Percentiles rank a stretch among this genome's conserved stretches.
phyloP scores from a whole-genome alignment of 2,888 invertebrate species.

The Synanthedon formicaeformis region DNA sequence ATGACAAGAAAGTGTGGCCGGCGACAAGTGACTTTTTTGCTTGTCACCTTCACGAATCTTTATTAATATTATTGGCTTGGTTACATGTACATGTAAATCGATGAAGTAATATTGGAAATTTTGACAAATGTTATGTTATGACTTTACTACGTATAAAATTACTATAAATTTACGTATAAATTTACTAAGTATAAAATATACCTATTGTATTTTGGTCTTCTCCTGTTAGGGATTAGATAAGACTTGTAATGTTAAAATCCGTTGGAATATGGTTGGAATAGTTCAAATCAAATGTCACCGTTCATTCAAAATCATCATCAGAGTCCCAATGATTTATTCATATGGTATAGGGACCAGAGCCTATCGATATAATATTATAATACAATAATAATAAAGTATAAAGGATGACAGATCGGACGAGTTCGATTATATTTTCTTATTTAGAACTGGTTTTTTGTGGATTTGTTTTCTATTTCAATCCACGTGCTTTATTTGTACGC shows the following conservation, averaged over 20 bases:
- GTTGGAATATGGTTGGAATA: too few species aligned
- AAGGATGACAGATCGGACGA: conserved; percentile 55
- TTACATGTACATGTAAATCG: too few species aligned
- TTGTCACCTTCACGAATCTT: neutral
- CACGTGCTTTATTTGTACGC: conserved; percentile 48
- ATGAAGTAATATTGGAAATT: too few species aligned
- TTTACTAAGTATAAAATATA: too few species aligned
- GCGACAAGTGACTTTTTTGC: neutral
- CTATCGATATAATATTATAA: conserved; percentile 36
- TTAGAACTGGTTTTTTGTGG: conserved; percentile 22
- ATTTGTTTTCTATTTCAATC: conserved; percentile 45
- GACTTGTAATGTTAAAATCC: too few species aligned
- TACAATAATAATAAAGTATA: conserved; percentile 28
- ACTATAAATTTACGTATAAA: too few species aligned
- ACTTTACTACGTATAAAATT: too few species aligned
- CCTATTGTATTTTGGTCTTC: too few species aligned
- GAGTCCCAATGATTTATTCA: conserved; percentile 32
- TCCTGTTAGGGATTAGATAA: too few species aligned
- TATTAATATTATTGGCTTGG: too few species aligned
- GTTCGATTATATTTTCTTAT: conserved; percentile 41
- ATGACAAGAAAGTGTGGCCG: conserved; percentile 21
- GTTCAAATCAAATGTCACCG: too few species aligned
- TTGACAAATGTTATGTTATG: too few species aligned
- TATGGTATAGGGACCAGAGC: conserved; percentile 17
- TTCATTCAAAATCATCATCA: neutral